phyloP scores from a whole-genome alignment of 2,113 vertebrate genomes.

The Coturnix japonica region DNA sequence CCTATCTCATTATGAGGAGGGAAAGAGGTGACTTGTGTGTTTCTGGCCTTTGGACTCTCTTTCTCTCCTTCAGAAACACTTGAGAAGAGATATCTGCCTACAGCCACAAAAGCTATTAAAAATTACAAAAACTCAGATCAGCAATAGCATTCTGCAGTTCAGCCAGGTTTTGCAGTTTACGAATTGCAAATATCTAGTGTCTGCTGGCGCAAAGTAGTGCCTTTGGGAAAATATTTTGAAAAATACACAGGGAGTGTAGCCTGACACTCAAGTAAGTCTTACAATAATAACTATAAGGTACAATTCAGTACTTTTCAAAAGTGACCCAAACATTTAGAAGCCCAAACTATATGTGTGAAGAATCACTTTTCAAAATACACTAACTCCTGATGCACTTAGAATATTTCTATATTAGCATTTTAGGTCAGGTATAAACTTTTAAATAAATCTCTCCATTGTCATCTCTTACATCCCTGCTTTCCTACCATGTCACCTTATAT shows the following conservation, averaged over 20 bases:
- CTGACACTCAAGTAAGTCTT: background rate
- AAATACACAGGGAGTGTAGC: background rate
- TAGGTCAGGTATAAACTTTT: background rate
- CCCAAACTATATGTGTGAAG: background rate
- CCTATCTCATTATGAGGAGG: constrained; percentile 26
- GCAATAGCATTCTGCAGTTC: constrained; percentile 32
- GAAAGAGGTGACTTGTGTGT: constrained; percentile 26
- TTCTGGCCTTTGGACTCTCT: constrained; percentile 32
- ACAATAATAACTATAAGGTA: background rate
- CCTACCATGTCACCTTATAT: background rate
- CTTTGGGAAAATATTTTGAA: constrained; percentile 28
- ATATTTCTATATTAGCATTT: background rate
- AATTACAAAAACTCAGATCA: constrained; percentile 56
- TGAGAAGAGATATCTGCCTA: constrained; percentile 42
- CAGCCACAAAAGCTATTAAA: constrained; percentile 65
- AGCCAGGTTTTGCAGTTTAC: constrained; percentile 17
- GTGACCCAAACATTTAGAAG: background rate
- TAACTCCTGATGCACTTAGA: background rate
- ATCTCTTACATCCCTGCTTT: background rate
- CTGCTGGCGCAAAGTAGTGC: background rate
- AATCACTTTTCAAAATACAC: constrained; percentile 1
- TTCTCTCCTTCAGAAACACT: constrained; percentile 24
- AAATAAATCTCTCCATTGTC: background rate
- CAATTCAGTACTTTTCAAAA: background rate
- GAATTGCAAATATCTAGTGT: constrained; percentile 2